Evolutionary conservation across 2,797 vertebrate genomes (phyloP), one percentile per base, ranked within the genome.

Genomic region (Gastrophryne carolinensis): DNA sequence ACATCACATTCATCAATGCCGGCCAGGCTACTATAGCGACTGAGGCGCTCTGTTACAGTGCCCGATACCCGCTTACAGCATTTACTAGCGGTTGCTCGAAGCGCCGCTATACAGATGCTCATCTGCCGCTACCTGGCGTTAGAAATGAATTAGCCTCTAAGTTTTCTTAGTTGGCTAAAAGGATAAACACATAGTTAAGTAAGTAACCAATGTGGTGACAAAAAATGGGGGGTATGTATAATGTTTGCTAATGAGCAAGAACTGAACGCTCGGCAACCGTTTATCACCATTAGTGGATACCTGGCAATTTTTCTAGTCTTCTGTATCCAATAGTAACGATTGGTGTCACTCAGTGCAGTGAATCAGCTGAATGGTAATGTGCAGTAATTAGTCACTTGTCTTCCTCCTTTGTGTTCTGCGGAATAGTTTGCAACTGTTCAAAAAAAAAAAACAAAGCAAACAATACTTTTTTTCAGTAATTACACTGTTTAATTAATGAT

Each of bases 291-390:
- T 75, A 68, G 54, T 62, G 47, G 34, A 3, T 23, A 57, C 7
- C 29, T 61, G 44, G 53, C 53, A 5, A 67, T 60, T 58, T 27
- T 65, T 67, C 53, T 49, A 29, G 44, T 7, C 12, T 29, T 34
- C 52, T 44, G 15, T 61, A 44, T 66, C 52, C 72, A 58, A 66
- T 66, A 58, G 70, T 72, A 68, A 67, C 12, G 63, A 75, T 68
- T 15, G 5, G 4, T 58, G 27, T 15, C 7, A 47, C 41, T 60
- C 29, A 52, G 10, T 11, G 26, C 35, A 53, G 58, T 54, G 58
- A 54, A 73, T 63, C 58, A 54, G 71, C 34, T 24, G 37, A 75
- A 61, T 75, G 56, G 32, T 68, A 68, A 75, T 68, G 15, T 68
- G 53, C 61, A 23, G 13, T 37, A 68, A 68, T 68, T 50, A n/a